Conservation (phyloP, 2,113 vertebrate genomes). For the Lycaon pictus region DNA sequence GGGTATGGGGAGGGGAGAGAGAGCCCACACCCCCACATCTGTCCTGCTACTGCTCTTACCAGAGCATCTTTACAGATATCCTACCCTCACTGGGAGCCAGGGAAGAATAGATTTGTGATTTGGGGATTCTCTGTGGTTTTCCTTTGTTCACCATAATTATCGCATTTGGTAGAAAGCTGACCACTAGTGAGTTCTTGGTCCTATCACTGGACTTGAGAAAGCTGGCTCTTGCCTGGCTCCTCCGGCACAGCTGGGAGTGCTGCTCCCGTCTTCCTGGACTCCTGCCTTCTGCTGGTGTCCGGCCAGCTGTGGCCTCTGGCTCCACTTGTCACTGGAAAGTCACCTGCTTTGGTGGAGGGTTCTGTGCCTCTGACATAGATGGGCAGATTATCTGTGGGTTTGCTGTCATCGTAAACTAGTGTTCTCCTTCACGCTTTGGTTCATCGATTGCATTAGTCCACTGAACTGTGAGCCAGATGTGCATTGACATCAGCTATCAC, state of each 20-base stretch:
- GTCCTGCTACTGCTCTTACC: neutral
- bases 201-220: neutral
- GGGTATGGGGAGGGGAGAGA: neutral
- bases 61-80: neutral
- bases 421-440: neutral
- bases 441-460: neutral
- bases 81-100: neutral
- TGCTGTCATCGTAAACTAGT: neutral
- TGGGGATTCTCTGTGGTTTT: neutral
- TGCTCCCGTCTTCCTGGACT: neutral
- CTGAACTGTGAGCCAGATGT: neutral
- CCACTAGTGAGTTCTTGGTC: neutral
- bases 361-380: neutral
- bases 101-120: neutral
- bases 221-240: neutral
- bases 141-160: neutral
- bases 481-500: neutral
- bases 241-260: neutral
- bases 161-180: neutral
- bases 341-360: neutral
- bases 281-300: neutral
- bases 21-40: neutral
- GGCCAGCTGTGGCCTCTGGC: neutral
- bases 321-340: neutral
- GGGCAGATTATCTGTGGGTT: neutral